phyloP scores from a whole-genome alignment of 1,140 invertebrate species.

The Macrostomum lignano region DNA sequence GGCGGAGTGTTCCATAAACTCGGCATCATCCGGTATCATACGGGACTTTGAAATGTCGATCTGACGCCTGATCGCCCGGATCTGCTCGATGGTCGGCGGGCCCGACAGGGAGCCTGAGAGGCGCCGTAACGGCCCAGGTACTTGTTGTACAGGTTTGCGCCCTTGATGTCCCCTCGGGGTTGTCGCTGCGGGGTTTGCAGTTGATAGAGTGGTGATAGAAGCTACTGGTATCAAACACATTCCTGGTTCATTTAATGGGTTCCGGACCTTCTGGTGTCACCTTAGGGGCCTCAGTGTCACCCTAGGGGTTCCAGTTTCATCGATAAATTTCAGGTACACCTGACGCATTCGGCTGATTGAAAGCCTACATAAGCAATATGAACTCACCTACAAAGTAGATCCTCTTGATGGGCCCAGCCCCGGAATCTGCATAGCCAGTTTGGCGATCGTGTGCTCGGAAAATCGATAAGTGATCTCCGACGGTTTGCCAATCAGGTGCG shows the following conservation, averaged over 20 bases:
- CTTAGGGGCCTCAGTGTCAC: too few species aligned
- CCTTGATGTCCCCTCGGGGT: conserved; percentile 42
- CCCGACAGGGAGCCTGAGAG: conserved; percentile 8
- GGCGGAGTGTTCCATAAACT: conserved; percentile 14
- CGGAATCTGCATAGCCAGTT: conserved; percentile 15
- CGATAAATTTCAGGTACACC: too few species aligned
- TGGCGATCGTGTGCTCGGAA: conserved; percentile 27
- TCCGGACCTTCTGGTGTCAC: too few species aligned
- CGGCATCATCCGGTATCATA: conserved; percentile 3
- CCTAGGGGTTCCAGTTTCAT: too few species aligned
- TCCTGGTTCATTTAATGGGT: too few species aligned
- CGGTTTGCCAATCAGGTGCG: conserved; percentile 24
- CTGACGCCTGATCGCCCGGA: neutral
- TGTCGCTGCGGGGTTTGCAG: conserved; percentile 31
- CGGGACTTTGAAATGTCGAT: neutral
- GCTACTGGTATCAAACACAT: too few species aligned
- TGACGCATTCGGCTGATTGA: conserved; percentile 3
- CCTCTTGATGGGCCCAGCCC: conserved; percentile 13
- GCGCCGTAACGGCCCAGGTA: conserved; percentile 25
- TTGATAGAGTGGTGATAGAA: too few species aligned
- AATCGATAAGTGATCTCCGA: conserved; percentile 30
- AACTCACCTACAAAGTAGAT: conserved; percentile 19
- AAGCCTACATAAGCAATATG: neutral
- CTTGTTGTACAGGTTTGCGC: conserved; percentile 41
- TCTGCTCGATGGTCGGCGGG: conserved; percentile 1